phyloP scores from a whole-genome alignment of 2,797 vertebrate species.

The Spinus olivaceus region DNA sequence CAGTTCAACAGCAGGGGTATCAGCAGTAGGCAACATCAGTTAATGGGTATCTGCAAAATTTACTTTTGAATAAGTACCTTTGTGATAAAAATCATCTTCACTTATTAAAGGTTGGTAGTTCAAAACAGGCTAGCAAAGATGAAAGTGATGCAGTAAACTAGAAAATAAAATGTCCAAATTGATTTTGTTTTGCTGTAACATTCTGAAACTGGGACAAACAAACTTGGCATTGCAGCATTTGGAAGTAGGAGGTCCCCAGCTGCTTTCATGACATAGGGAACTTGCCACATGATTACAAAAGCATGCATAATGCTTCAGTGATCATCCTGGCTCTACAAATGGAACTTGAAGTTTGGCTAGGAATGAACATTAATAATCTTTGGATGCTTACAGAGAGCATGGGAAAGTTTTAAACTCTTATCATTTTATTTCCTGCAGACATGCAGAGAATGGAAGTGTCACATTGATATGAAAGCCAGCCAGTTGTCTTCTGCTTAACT shows the following conservation, averaged over 20 bases:
- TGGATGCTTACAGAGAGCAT: background rate
- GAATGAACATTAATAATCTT: background rate
- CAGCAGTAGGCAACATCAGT: background rate
- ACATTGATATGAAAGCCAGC: background rate
- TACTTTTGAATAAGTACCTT: background rate
- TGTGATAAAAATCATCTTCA: background rate
- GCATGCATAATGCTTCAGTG: conserved; percentile 8
- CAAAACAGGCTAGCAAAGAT: background rate
- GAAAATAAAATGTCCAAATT: background rate
- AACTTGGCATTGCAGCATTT: conserved; percentile 20
- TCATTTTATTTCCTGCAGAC: background rate
- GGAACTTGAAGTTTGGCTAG: background rate
- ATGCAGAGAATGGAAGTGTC: background rate
- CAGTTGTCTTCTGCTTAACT: background rate
- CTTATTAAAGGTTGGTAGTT: background rate
- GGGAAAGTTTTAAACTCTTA: background rate
- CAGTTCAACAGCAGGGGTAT: background rate
- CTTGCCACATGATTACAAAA: conserved; percentile 30
- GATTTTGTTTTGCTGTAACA: background rate
- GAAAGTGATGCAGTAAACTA: background rate
- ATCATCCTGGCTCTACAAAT: background rate
- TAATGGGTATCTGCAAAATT: background rate
- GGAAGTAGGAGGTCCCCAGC: conserved; percentile 1
- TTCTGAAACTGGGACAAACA: conserved; percentile 46
- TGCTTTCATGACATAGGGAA: conserved; percentile 41